phyloP scores from a whole-genome alignment of 2,888 invertebrate species.

The Mystacides longicornis region DNA sequence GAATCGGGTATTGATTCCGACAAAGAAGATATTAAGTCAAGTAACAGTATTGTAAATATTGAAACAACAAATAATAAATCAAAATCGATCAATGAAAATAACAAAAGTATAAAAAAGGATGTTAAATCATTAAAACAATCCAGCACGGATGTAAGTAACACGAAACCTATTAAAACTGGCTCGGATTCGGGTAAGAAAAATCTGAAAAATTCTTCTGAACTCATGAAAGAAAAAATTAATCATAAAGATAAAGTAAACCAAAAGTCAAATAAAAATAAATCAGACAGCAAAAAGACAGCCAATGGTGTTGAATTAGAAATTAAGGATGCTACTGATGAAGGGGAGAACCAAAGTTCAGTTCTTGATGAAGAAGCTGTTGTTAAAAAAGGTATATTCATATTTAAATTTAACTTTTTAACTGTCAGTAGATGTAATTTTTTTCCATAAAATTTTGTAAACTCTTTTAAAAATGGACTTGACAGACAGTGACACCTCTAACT shows the following conservation, averaged over 20 bases:
- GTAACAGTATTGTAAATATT: slow-evolving; percentile 28
- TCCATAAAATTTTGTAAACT: too few species aligned
- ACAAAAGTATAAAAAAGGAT: not conserved
- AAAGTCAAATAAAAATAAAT: not conserved
- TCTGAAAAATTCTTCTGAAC: not conserved
- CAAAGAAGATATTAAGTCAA: too few species aligned
- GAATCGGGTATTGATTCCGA: not conserved
- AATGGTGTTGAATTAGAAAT: not conserved
- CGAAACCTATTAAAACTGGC: not conserved
- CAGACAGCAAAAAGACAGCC: not conserved
- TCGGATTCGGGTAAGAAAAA: not conserved
- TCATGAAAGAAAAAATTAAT: not conserved
- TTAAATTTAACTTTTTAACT: not conserved
- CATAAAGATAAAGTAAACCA: not conserved
- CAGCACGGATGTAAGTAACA: not conserved
- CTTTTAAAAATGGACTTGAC: too few species aligned
- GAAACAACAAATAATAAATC: not conserved
- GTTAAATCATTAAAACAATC: not conserved
- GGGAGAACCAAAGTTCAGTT: not conserved
- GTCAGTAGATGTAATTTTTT: too few species aligned
- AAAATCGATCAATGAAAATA: not conserved
- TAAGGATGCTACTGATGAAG: not conserved
- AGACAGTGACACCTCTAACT: too few species aligned
- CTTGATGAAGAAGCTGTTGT: not conserved
- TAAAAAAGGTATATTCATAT: slow-evolving; percentile 3